Evolutionary conservation across 2,888 invertebrate species (phyloP).

Genomic region (Drosophila yooni): DNA sequence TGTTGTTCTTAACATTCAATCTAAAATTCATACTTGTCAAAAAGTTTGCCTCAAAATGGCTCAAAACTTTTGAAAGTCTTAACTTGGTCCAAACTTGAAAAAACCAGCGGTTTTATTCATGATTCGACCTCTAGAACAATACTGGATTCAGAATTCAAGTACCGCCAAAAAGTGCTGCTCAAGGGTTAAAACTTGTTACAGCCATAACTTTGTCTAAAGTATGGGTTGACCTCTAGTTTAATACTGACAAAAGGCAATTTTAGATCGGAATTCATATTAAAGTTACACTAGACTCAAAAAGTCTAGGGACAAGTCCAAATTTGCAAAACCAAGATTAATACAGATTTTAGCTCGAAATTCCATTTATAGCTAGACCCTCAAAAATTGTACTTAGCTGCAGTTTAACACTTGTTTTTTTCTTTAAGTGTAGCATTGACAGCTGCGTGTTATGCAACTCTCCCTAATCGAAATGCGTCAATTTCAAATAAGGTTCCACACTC

Average conservation of each 20-base stretch:
- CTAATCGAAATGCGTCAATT: slow-evolving; percentile 64
- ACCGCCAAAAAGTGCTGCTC: neutral
- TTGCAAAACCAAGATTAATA: neutral
- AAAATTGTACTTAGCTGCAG: neutral
- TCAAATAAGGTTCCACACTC: slow-evolving; percentile 56
- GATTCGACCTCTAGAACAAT: neutral
- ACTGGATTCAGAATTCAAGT: neutral
- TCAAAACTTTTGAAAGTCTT: neutral
- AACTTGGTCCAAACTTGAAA: neutral
- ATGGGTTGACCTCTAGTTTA: too few relatives aligned
- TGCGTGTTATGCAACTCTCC: slow-evolving; percentile 67
- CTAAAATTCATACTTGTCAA: neutral
- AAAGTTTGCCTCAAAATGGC: neutral
- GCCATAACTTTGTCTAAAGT: too few relatives aligned
- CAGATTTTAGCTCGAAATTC: neutral
- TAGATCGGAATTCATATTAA: neutral
- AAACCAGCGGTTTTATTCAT: neutral
- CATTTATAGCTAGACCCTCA: neutral
- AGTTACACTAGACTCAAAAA: neutral
- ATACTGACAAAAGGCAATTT: neutral
- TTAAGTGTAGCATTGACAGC: slow-evolving; percentile 4
- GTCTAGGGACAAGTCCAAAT: neutral
- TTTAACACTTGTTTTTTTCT: neutral
- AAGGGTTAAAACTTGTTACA: neutral
- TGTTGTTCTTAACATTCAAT: neutral